Evolutionary conservation across 2,888 invertebrate species (phyloP), one percentile per base, ranked within the genome.

Genomic region (Clivina fossor): DNA sequence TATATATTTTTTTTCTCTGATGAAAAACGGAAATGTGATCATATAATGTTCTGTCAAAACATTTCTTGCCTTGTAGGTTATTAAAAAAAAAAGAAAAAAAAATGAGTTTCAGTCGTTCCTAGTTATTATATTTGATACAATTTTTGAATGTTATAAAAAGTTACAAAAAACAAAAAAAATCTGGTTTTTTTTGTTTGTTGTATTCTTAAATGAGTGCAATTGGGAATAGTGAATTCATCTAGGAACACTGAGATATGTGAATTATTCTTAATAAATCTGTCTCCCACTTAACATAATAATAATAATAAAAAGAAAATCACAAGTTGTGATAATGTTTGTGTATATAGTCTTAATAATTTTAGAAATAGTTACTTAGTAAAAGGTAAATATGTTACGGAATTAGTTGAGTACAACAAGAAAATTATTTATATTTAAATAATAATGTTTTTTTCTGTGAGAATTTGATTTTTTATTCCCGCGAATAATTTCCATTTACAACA

Each of bases 51-150:
- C 28, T 49, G 38, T 53, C 32, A 47, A 24, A 46, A 55, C 47
- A 55, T 55, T 55, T 55, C 55, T 55, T 55, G 55, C 55, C 55
- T 55, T 55, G 47, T 55, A 55, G 38, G 9, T 28, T 38, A 49
- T 28, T 35, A 15, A 47, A 33, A 7, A n/a, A n/a, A n/a, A n/a
- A n/a, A n/a, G n/a, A n/a, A n/a, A n/a, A n/a, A n/a, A n/a, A n/a
- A 33, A 33, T 38, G 26, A 24, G 30, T 38, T 49, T 49, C 49
- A 30, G 40, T 16, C 11, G 49, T 49, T 49, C 49, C 49, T 49
- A 49, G 49, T 20, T 44, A n/a, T 11, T n/a, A 30, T 30, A 44
- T 30, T 44, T 30, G 18, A 30, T 30, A 44, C n/a, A n/a, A n/a
- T n/a, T n/a, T n/a, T n/a, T n/a, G n/a, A 44, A 44, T 44, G 44